These are phyloP conservation scores for Cerastoderma edule DNA, from an alignment of 2,888 invertebrate genomes.

Conservation along the genomic window DNA sequence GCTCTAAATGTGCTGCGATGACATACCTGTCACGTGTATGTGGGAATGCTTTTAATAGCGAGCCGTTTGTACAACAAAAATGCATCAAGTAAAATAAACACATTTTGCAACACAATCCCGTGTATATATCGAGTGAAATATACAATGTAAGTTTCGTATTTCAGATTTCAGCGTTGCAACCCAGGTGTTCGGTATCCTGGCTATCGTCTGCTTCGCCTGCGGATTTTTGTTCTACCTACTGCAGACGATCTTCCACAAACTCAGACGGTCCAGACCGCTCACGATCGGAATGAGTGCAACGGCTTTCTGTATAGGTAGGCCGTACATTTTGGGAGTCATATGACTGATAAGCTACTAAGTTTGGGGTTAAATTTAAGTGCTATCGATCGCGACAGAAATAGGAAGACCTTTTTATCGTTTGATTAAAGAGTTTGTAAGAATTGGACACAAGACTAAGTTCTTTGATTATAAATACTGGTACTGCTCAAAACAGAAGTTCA, in stretches of 20 bases:
- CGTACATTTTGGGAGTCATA: too few relatives aligned
- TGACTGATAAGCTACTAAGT: too few relatives aligned
- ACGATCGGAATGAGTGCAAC: conserved; percentile 65
- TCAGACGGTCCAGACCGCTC: conserved; percentile 61
- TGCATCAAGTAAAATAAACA: background rate
- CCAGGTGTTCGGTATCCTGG: conserved; percentile 68
- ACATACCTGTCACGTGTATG: too few relatives aligned
- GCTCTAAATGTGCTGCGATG: too few relatives aligned
- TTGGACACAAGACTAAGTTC: too few relatives aligned
- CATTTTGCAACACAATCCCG: background rate
- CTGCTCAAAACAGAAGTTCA: too few relatives aligned
- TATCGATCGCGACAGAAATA: too few relatives aligned
- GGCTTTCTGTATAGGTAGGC: conserved; percentile 65
- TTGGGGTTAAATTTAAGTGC: too few relatives aligned
- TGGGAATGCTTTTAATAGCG: too few relatives aligned
- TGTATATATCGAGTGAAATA: background rate
- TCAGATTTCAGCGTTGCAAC: conserved; percentile 69
- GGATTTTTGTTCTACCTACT: conserved; percentile 63
- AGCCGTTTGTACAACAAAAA: background rate
- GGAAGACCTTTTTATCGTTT: too few relatives aligned
- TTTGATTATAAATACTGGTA: too few relatives aligned
- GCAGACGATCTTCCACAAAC: conserved; percentile 53
- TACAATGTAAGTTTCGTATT: conserved; percentile 28
- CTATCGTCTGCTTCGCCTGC: conserved; percentile 65
- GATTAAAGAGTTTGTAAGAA: too few relatives aligned